Conservation (phyloP, 2,113 vertebrate genomes). For the Salvelinus sp. region DNA sequence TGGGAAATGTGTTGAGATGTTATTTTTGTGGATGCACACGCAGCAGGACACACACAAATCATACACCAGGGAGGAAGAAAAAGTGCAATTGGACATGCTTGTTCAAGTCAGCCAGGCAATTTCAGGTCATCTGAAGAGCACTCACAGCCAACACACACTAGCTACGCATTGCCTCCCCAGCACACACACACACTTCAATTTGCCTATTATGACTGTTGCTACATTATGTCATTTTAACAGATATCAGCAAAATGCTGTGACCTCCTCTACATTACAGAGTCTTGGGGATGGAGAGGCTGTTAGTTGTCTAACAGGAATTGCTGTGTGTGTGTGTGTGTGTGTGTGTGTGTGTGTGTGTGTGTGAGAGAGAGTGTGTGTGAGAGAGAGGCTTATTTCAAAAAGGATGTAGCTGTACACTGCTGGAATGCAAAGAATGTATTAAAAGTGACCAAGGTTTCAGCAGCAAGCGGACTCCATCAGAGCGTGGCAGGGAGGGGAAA, state of each 20-base stretch:
- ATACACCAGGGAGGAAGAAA: not conserved
- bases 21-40: constrained; percentile 18
- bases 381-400: no score
- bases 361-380: no score
- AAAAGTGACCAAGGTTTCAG: no score
- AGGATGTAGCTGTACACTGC: not conserved
- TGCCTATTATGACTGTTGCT: not conserved
- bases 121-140: constrained; percentile 34
- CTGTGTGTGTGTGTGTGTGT: no score
- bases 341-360: no score
- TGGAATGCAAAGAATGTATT: not conserved
- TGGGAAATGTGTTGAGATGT: constrained; percentile 16
- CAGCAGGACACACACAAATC: not conserved
- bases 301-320: no score
- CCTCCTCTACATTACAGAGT: not conserved
- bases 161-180: no score
- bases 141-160: constrained; percentile 13
- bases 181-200: no score
- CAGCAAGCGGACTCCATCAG: no score
- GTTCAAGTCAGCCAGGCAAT: constrained; percentile 15
- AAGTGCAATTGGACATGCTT: constrained; percentile 34
- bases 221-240: not conserved
- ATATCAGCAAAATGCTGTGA: not conserved
- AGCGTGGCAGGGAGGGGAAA: no score
- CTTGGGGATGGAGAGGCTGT: not conserved